phyloP scores from a whole-genome alignment of 2,888 invertebrate genomes.

The Nemapogon koenigi region DNA sequence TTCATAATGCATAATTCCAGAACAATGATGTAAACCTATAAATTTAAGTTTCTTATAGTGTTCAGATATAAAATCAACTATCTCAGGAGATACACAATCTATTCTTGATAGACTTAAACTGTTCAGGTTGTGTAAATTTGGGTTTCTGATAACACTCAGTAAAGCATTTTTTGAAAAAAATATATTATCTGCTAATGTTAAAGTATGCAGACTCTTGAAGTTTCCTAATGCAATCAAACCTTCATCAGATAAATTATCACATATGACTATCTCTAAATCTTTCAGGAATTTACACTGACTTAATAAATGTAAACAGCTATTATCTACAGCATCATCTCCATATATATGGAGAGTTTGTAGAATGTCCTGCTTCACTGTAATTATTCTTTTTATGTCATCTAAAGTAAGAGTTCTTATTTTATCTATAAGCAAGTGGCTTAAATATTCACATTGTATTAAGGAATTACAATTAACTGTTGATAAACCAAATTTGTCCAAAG shows the following conservation, averaged over 20 bases:
- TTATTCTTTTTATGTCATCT: conserved; percentile 35
- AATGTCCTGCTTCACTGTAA: conserved; percentile 32
- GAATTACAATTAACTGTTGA: conserved; percentile 33
- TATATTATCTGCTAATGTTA: conserved; percentile 52
- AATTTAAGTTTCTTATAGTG: conserved; percentile 46
- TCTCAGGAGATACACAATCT: conserved; percentile 37
- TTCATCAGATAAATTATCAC: conserved; percentile 44
- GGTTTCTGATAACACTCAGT: conserved; percentile 32
- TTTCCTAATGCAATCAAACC: conserved; percentile 33
- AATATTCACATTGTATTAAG: conserved; percentile 34
- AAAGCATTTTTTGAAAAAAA: conserved; percentile 40
- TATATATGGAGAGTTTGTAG: conserved; percentile 41
- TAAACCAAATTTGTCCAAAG: conserved; percentile 49
- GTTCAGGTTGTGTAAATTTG: conserved; percentile 31
- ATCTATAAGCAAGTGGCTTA: conserved; percentile 45
- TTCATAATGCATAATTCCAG: conserved; percentile 44
- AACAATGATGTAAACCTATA: conserved; percentile 50
- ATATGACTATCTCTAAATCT: conserved; percentile 45
- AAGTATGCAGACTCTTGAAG: conserved; percentile 30
- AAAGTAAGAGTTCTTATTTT: conserved; percentile 41
- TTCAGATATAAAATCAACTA: conserved; percentile 47
- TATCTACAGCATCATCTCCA: conserved; percentile 41
- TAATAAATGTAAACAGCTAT: conserved; percentile 34
- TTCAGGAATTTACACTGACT: conserved; percentile 35
- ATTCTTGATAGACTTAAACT: conserved; percentile 50